Percentiles rank a stretch among this genome's conserved stretches.
phyloP scores from a whole-genome alignment of 2,113 vertebrate genomes.

The Plestiodon gilberti region DNA sequence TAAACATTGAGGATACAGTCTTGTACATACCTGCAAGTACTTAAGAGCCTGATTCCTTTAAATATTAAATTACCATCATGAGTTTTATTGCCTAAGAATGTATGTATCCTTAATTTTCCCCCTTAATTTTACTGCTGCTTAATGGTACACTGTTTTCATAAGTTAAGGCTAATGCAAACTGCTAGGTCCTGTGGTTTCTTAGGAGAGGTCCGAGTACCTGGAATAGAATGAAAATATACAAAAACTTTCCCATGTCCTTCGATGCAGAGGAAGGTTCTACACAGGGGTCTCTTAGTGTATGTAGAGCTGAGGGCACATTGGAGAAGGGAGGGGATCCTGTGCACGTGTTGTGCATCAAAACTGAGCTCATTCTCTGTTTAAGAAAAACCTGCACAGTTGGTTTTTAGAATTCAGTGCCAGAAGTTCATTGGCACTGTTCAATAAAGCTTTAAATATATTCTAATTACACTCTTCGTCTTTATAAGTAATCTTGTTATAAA shows the following conservation, averaged over 20 bases:
- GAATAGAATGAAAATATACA: no score
- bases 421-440: background rate
- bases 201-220: background rate
- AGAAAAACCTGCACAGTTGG: slow-evolving; percentile 1
- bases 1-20: background rate
- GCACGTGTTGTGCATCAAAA: background rate
- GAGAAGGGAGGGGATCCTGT: background rate
- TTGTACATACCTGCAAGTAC: background rate
- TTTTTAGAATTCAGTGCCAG: slow-evolving; percentile 1
- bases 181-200: background rate
- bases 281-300: background rate
- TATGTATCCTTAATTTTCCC: background rate
- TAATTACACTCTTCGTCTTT: no score
- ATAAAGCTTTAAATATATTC: background rate
- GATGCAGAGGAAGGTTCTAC: background rate
- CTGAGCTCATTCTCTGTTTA: background rate
- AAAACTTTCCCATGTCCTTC: background rate
- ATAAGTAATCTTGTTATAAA: no score
- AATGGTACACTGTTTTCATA: background rate
- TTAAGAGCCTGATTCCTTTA: background rate
- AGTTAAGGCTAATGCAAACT: background rate
- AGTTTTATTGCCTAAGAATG: background rate
- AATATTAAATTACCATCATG: background rate
- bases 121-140: background rate
- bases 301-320: background rate